Evolutionary conservation across 2,797 vertebrate genomes (phyloP).

Genomic region (Sardinella longiceps): DNA sequence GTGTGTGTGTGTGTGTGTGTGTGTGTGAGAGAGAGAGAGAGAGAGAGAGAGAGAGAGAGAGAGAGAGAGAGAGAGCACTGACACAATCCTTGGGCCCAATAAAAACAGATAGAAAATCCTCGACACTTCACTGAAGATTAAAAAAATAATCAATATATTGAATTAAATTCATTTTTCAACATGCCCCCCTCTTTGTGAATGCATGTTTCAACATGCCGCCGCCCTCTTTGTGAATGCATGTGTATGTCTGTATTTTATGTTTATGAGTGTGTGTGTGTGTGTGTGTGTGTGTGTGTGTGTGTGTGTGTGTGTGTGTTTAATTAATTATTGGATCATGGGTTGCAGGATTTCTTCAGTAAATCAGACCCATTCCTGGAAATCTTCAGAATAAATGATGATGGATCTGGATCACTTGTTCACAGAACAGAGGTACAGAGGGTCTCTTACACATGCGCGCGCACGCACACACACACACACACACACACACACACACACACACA

Average conservation of each 20-base stretch:
- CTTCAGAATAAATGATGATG: slow-evolving; percentile 95
- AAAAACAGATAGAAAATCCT: too few relatives aligned
- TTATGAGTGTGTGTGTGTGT: slow-evolving; percentile 44
- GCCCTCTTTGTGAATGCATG: not conserved
- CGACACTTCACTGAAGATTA: too few relatives aligned
- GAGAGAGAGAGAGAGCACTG: too few relatives aligned
- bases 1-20: slow-evolving; percentile 6
- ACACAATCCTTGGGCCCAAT: too few relatives aligned
- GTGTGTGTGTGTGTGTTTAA: slow-evolving; percentile 40
- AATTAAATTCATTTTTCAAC: too few relatives aligned
- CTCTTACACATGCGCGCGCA: not conserved
- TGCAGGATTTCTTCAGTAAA: slow-evolving; percentile 99
- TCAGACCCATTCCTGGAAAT: slow-evolving; percentile 99
- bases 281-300: slow-evolving; percentile 18
- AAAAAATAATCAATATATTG: too few relatives aligned
- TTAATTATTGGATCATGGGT: slow-evolving; percentile 10
- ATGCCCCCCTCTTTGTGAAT: not conserved
- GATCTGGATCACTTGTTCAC: slow-evolving; percentile 94
- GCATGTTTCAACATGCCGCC: too few relatives aligned
- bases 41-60: too few relatives aligned
- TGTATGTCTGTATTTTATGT: slow-evolving; percentile 49
- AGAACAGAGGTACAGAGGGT: slow-evolving; percentile 88
- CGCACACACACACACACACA: slow-evolving; percentile 5
- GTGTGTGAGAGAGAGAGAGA: too few relatives aligned
- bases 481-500: not conserved